Evolutionary conservation across 2,888 invertebrate species (phyloP), one percentile per base, ranked within the genome.

Genomic region (Idaea straminata): DNA sequence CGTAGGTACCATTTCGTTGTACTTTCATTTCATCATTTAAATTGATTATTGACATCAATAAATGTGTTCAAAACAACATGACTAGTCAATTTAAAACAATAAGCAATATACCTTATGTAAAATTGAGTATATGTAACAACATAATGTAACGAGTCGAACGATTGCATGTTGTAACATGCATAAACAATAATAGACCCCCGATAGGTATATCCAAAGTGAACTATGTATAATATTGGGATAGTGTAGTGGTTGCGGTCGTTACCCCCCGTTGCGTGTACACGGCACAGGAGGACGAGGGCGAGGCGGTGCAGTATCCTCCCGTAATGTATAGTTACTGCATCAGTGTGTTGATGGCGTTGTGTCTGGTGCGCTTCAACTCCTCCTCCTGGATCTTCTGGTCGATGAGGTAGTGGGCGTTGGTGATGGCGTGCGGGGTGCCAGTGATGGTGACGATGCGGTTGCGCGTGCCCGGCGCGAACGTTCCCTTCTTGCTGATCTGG

Each of bases 401-500:
- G 94, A 99, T 98, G 93, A 98, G 96, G 94, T 96, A 97, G 91
- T 98, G 97, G 89, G 99, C 99, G 91, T 96, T 96, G 89, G 95
- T 95, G 93, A 99, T 98, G 93, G 97, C 96, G 91, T 95, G 95
- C 83, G 96, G 95, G 83, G 96, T 95, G 91, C 99, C 99, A 83
- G 97, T 96, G 93, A 99, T 98, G 91, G 98, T 98, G 78, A 99
- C 99, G 93, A 98, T 97, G 86, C 99, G 96, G 94, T 99, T 98
- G 90, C 98, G 96, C 77, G 98, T 99, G 92, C 98, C 98, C 76
- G 99, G 98, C 83, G 98, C 97, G 94, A 98, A 99, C 85, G 97
- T 97, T 89, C 98, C 98, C 94, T 99, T 99, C 95, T 99, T 99
- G 79, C 98, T 98, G 94, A 99, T 99, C 94, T 99, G 98, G 93